Percentiles rank a stretch among this genome's conserved stretches.
phyloP scores from a whole-genome alignment of 2,113 vertebrate genomes.

The Condylura cristata region DNA sequence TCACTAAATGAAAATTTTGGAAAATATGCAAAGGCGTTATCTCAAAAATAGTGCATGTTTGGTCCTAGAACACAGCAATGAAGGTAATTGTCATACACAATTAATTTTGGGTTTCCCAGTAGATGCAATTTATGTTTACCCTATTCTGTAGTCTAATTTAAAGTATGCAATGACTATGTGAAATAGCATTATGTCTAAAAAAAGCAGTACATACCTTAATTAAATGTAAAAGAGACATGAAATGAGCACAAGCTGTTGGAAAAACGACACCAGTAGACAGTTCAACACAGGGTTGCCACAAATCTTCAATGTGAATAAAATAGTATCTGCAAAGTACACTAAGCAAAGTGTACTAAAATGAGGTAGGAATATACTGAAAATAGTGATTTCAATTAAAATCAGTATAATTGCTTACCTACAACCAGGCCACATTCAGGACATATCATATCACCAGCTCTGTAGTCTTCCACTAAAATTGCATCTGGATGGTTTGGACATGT shows the following conservation, averaged over 20 bases:
- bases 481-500: constrained; percentile 98
- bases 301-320: background rate
- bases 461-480: constrained; percentile 97
- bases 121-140: background rate
- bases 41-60: background rate
- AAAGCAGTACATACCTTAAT: background rate
- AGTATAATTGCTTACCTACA: constrained; percentile 90
- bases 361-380: background rate
- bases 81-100: background rate
- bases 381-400: constrained; percentile 40
- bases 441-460: constrained; percentile 99
- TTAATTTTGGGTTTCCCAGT: background rate
- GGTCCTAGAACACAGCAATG: background rate
- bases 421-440: constrained; percentile 98
- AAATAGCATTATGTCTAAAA: background rate
- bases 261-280: background rate
- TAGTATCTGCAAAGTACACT: background rate
- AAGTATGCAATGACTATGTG: background rate
- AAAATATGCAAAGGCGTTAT: background rate
- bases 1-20: constrained; percentile 22
- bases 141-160: background rate
- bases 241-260: background rate
- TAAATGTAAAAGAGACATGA: background rate
- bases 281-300: background rate
- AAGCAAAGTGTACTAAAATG: background rate